These are phyloP conservation scores for Graphium colonna DNA, from an alignment of 2,888 invertebrate species.

Conservation along the genomic window DNA sequence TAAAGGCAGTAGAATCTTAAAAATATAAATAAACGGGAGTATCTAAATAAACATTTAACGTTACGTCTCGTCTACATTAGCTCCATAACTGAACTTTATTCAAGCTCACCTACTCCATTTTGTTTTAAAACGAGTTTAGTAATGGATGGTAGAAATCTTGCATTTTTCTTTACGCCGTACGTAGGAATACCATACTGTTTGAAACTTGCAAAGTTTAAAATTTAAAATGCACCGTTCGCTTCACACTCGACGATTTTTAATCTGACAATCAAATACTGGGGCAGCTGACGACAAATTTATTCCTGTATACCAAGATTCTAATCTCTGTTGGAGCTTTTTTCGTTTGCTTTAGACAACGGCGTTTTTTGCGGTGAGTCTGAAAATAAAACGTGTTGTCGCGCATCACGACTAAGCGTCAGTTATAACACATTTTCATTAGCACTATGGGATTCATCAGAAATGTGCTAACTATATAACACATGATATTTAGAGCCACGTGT, in stretches of 20 bases:
- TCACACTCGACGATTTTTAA: slow-evolving; percentile 55
- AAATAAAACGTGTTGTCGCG: slow-evolving; percentile 15
- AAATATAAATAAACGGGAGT: too few relatives aligned
- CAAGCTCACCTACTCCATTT: slow-evolving; percentile 9
- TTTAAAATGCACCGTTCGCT: slow-evolving; percentile 60
- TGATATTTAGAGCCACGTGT: slow-evolving; percentile 9
- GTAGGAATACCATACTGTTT: slow-evolving; percentile 16
- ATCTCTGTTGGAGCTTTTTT: slow-evolving; percentile 37
- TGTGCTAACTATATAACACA: slow-evolving; percentile 5
- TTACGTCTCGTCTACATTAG: background rate
- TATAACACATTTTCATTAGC: slow-evolving; percentile 22
- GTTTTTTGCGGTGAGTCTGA: slow-evolving; percentile 31
- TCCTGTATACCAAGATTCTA: slow-evolving; percentile 64
- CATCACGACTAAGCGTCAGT: slow-evolving; percentile 3
- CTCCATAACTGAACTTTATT: slow-evolving; percentile 13
- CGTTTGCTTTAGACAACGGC: slow-evolving; percentile 40
- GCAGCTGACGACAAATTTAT: slow-evolving; percentile 69
- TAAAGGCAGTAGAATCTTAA: too few relatives aligned
- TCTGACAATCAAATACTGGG: slow-evolving; percentile 69
- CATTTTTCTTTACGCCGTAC: slow-evolving; percentile 14
- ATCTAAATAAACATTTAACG: slow-evolving; percentile 8
- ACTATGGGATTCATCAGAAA: background rate
- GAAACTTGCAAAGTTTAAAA: slow-evolving; percentile 37
- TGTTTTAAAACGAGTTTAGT: slow-evolving; percentile 14
- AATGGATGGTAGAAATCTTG: slow-evolving; percentile 19